Conservation (phyloP, 2,797 vertebrate species). For the Bovichtus diacanthus region DNA sequence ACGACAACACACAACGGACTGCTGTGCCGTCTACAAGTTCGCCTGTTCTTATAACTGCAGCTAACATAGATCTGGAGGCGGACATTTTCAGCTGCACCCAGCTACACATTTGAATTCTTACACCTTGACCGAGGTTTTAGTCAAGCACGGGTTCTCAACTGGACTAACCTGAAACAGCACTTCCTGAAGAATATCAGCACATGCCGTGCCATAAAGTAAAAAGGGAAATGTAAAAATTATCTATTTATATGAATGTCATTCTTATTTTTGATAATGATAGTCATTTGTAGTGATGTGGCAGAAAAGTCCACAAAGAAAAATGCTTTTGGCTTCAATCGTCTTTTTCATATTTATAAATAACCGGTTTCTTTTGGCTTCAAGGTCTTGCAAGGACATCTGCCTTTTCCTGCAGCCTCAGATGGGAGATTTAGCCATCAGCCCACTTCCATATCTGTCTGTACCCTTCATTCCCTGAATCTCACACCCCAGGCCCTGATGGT, state of each 20-base stretch:
- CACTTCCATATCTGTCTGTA: slow-evolving; percentile 53
- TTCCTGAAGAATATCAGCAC: neutral
- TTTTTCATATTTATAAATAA: slow-evolving; percentile 1
- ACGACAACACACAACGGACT: neutral
- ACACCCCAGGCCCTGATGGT: slow-evolving; percentile 53
- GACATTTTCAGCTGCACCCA: neutral
- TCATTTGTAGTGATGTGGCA: neutral
- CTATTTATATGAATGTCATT: neutral
- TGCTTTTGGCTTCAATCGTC: neutral
- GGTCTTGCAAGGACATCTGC: slow-evolving; percentile 66
- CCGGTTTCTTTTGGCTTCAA: slow-evolving; percentile 38
- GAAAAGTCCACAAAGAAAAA: neutral
- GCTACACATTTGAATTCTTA: neutral
- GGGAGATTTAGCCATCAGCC: slow-evolving; percentile 59
- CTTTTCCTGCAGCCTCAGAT: slow-evolving; percentile 61
- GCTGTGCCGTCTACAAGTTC: neutral
- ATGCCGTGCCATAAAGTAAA: neutral
- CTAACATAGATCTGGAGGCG: neutral
- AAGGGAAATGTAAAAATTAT: too few relatives aligned
- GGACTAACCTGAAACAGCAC: neutral
- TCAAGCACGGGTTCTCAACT: neutral
- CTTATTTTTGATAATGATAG: neutral
- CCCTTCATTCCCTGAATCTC: slow-evolving; percentile 51
- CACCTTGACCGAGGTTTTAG: neutral
- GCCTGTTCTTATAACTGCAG: slow-evolving; percentile 7